phyloP scores from a whole-genome alignment of 2,797 vertebrate species.

The Oryzias dopingdopingensis region DNA sequence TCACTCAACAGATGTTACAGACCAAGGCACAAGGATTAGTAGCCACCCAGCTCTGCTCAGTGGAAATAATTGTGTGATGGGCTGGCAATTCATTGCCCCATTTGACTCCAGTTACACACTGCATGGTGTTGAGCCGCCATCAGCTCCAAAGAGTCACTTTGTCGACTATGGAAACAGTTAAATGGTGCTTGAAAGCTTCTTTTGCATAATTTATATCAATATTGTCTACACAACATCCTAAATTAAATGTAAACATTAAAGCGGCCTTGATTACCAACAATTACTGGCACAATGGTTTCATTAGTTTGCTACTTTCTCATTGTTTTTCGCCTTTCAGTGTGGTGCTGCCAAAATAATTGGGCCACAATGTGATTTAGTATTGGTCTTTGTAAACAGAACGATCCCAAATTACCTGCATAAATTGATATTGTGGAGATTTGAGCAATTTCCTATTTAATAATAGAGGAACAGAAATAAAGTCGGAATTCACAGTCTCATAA shows the following conservation, averaged over 20 bases:
- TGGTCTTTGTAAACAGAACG: conserved; percentile 13
- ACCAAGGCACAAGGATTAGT: conserved; percentile 38
- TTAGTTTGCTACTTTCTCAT: neutral
- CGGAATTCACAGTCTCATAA: conserved; percentile 20
- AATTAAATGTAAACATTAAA: conserved; percentile 6
- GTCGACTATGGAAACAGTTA: conserved; percentile 18
- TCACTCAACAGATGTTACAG: conserved; percentile 66
- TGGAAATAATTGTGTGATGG: conserved; percentile 60
- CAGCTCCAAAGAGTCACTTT: conserved; percentile 34
- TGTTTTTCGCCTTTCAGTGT: conserved; percentile 8
- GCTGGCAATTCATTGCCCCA: conserved; percentile 52
- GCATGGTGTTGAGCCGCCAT: conserved; percentile 24
- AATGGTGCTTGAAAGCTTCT: conserved; percentile 15
- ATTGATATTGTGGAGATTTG: conserved; percentile 12
- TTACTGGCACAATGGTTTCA: neutral
- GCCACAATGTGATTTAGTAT: conserved; percentile 1
- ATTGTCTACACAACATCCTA: conserved; percentile 5
- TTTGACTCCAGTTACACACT: conserved; percentile 51
- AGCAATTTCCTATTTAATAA: conserved; percentile 26
- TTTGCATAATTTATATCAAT: conserved; percentile 16
- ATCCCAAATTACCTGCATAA: conserved; percentile 7
- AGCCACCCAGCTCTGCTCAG: conserved; percentile 42
- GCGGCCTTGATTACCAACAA: conserved; percentile 2
- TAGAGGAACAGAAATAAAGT: conserved; percentile 21
- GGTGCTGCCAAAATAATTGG: conserved; percentile 4